Evolutionary conservation across 2,888 invertebrate genomes (phyloP), one percentile per base, ranked within the genome.

Genomic region (Scaptomyza tumidula): DNA sequence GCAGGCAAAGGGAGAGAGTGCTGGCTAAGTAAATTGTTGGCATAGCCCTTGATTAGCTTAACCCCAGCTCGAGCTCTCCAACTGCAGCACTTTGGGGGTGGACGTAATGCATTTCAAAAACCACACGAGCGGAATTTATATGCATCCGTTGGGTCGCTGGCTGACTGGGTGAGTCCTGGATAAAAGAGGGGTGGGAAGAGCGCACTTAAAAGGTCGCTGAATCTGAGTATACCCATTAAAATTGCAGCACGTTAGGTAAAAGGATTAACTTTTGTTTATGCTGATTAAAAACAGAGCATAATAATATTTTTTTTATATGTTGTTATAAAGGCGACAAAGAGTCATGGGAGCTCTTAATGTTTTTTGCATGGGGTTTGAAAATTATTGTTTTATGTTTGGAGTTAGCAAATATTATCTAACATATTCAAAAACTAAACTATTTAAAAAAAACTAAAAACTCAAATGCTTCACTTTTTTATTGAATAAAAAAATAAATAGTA

Each of bases 31-130:
- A 87, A 85, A 83, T 87, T 83, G 82, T 85, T 83, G 74, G 79
- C 71, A 82, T 74, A 87, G 85, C 76, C 86, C 80, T 87, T 83
- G 83, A 83, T 83, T 87, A 83, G 87, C 85, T 87, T 81, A 87
- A 87, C 41, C 64, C 71, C 63, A 16, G 59, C 66, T 66, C 35
- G 49, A 60, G n/a, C 16, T 50, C 41, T 37, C 6, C 6, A 35
- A 39, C 53, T 41, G 10, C 50, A 59, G 50, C 64, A 56, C 64
- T 24, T 44, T 44, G 53, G 69, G 57, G 73, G 45, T 62, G 67
- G 65, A 10, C 16, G 57, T 80, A 83, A 83, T 87, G 83, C 87
- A 86, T 78, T 85, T 78, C 68, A 69, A 69, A 80, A 86, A 78
- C 81, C 86, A 81, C 83, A 84, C 83, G 80, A 86, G 84, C 86